A percentile compares a stretch with the other conserved stretches of the same genome.
Evolutionary conservation across 92 coral and sea anemone species (phyloP).

Genomic region (Zoanthus sociatus): DNA sequence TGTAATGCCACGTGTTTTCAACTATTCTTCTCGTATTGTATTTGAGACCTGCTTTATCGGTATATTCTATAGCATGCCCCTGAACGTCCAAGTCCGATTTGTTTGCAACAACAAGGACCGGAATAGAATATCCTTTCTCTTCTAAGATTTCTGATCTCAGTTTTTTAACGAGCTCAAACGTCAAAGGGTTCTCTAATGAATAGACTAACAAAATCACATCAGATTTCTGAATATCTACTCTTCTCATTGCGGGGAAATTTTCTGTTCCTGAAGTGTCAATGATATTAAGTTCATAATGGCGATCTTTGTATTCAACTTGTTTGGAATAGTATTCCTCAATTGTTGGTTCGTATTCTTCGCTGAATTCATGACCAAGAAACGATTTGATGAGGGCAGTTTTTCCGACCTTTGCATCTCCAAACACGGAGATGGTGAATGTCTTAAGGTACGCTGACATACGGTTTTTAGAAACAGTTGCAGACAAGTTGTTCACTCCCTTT

Average conservation of each 20-base stretch:
- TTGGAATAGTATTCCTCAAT: conserved; percentile 82
- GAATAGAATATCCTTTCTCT: conserved; percentile 68
- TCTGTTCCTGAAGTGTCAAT: conserved; percentile 92
- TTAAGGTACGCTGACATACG: conserved; percentile 78
- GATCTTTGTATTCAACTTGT: conserved; percentile 78
- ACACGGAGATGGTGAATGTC: conserved; percentile 75
- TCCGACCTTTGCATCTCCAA: conserved; percentile 85
- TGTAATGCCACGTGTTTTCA: conserved; percentile 72
- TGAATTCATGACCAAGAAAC: conserved; percentile 73
- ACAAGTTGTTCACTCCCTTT: neutral
- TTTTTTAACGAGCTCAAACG: conserved; percentile 73
- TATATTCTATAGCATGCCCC: conserved; percentile 69
- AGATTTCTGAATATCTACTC: conserved; percentile 84
- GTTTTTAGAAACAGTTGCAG: conserved; percentile 36
- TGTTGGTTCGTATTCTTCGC: conserved; percentile 81
- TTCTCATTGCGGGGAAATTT: conserved; percentile 90
- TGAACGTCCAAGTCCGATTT: conserved; percentile 79
- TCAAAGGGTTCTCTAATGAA: conserved; percentile 76
- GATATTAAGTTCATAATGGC: conserved; percentile 81
- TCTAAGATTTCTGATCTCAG: conserved; percentile 80
- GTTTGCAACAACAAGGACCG: conserved; percentile 89
- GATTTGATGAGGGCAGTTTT: conserved; percentile 78
- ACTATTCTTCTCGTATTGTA: conserved; percentile 75
- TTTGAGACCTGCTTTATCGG: conserved; percentile 59
- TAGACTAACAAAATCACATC: conserved; percentile 84